phyloP scores from a whole-genome alignment of 2,797 vertebrate genomes.

The Labeo calbasu region DNA sequence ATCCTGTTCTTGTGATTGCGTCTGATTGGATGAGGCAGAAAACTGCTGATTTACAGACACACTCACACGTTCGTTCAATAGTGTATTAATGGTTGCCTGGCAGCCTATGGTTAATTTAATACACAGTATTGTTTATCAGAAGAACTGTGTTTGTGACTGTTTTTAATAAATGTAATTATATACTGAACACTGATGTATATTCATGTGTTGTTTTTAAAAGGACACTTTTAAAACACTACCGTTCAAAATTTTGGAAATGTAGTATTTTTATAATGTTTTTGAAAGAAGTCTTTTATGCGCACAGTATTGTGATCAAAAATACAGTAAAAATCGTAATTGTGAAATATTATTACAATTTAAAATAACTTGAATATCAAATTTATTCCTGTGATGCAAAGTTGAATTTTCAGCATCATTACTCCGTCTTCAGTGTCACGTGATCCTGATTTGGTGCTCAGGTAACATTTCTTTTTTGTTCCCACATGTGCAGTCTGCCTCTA shows the following conservation, averaged over 20 bases:
- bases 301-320: background rate
- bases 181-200: background rate
- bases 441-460: background rate
- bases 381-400: background rate
- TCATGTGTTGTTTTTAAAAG: background rate
- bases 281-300: background rate
- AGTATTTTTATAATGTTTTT: background rate
- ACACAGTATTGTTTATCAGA: background rate
- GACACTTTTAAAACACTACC: background rate
- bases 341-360: background rate
- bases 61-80: slow-evolving; percentile 11
- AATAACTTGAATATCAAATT: background rate
- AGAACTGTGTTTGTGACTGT: slow-evolving; percentile 19
- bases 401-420: background rate
- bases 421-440: background rate
- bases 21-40: background rate
- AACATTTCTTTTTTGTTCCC: background rate
- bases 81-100: slow-evolving; percentile 12
- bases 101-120: slow-evolving; percentile 8
- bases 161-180: background rate
- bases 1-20: background rate
- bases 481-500: background rate
- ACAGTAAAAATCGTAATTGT: background rate
- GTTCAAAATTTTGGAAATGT: background rate
- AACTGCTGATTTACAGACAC: slow-evolving; percentile 9